Base-by-base conservation (phyloP, 2,888 invertebrate species). In the Tachystola acroxantha region DNA sequence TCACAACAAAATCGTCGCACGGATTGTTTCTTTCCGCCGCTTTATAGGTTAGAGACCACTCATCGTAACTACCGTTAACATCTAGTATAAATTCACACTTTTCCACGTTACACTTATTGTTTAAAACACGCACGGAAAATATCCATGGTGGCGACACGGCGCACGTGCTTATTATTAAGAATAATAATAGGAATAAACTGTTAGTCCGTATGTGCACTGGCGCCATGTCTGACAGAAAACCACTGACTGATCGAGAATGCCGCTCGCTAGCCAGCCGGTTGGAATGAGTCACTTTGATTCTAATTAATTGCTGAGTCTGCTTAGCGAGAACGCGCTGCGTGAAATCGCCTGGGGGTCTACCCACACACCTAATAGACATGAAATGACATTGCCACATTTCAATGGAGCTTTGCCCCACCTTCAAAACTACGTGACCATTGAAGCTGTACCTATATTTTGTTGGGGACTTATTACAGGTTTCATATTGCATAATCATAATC, bases 121-220 rank as follows among this genome's bases (percentile, higher is more conserved):
- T 58, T 39, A 66, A 57, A 41, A 79, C 56, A 49, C 61, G 59
- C 45, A 78, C 67, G 39, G 75, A 57, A 40, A 81, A 78, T 80
- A 84, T 81, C 85, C 84, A 75, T 76, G 82, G 82, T 40, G 77
- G 71, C 30, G 71, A 57, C 48, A 62, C 62, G 44, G 76, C 72
- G 55, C 60, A 53, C 36, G 71, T 60, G 60, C 67, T 66, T 59
- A 59, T 59, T 70, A 78, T 67, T 69, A 78, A 73, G 64, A 84
- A 81, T 71, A 84, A 73, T 47, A 84, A 66, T 42, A 85, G 53
- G 57, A 84, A 79, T 62, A 82, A 57, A 48, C 72, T 66, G 64
- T 70, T 85, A 84, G 84, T 84, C 85, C 84, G 80, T 74, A 65
- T 39, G 27, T 57, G 51, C 65, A 64, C 69, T 40, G 43, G 39